These are phyloP conservation scores for Vespertilio murinus DNA, from an alignment of 2,797 vertebrate genomes.

Conservation along the genomic window DNA sequence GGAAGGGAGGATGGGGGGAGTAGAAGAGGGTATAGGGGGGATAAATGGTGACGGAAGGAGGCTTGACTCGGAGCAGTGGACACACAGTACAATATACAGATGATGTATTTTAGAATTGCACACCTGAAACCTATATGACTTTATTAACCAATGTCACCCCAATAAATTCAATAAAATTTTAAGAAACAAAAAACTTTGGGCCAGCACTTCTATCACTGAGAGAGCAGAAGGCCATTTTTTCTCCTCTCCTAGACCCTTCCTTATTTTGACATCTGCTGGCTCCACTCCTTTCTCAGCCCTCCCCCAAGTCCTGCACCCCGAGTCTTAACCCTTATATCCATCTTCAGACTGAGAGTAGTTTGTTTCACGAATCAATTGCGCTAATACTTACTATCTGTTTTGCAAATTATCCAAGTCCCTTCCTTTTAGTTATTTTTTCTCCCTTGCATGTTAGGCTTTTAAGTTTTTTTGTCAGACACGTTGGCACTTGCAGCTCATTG, in stretches of 20 bases:
- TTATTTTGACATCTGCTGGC: neutral
- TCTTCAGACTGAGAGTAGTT: neutral
- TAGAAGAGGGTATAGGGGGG: neutral
- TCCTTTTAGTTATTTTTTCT: neutral
- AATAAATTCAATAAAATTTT: neutral
- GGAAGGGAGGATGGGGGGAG: neutral
- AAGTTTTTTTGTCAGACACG: slow-evolving; percentile 39
- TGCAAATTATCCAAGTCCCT: slow-evolving; percentile 2
- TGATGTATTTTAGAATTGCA: neutral
- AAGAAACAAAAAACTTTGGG: neutral
- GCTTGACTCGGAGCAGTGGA: neutral
- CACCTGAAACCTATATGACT: neutral
- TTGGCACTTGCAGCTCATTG: slow-evolving; percentile 4
- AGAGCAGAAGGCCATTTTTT: neutral
- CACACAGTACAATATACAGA: neutral
- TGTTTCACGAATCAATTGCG: neutral
- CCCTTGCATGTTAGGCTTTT: neutral
- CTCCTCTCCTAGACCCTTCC: neutral
- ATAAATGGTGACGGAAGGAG: neutral
- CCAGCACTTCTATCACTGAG: neutral
- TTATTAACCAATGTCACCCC: neutral
- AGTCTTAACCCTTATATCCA: neutral
- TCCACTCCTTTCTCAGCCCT: neutral
- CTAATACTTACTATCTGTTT: neutral
- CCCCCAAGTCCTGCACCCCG: neutral